Evolutionary conservation across 2,113 vertebrate genomes (phyloP).

Genomic region (Ophthalmolycus amberensis): DNA sequence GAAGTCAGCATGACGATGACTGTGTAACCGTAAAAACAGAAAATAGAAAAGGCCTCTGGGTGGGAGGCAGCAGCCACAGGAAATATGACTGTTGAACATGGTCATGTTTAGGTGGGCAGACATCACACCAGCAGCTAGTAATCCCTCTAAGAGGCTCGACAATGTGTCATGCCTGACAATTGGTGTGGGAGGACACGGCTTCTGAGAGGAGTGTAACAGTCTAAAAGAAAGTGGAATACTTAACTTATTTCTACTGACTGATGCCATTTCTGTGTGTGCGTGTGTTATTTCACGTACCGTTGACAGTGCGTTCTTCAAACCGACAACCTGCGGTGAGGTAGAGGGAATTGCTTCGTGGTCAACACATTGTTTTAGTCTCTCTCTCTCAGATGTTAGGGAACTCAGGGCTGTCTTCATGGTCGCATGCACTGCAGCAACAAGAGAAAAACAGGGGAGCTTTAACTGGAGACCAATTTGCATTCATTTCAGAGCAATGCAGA

Average conservation of each 20-base stretch:
- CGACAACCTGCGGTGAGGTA: slow-evolving; percentile 89
- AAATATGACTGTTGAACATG: slow-evolving; percentile 46
- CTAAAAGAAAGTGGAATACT: slow-evolving; percentile 29
- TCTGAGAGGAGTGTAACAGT: slow-evolving; percentile 4
- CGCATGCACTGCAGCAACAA: slow-evolving; percentile 81
- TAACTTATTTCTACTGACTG: slow-evolving; percentile 8
- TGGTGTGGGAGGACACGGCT: slow-evolving; percentile 53
- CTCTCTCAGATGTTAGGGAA: slow-evolving; percentile 88
- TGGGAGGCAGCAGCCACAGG: slow-evolving; percentile 45
- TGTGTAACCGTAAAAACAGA: slow-evolving; percentile 19
- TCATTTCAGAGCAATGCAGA: not conserved
- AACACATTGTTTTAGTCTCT: slow-evolving; percentile 90
- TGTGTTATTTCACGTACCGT: slow-evolving; percentile 82
- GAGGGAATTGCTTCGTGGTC: slow-evolving; percentile 88
- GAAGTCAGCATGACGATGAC: slow-evolving; percentile 29
- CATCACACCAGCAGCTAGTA: slow-evolving; percentile 33
- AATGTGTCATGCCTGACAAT: slow-evolving; percentile 47
- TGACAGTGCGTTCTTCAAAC: slow-evolving; percentile 92
- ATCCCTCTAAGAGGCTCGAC: slow-evolving; percentile 51
- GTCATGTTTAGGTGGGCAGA: slow-evolving; percentile 47
- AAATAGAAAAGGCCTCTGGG: slow-evolving; percentile 43
- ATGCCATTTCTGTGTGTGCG: slow-evolving; percentile 4
- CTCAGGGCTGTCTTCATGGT: slow-evolving; percentile 91
- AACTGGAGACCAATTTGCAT: slow-evolving; percentile 4
- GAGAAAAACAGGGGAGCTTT: slow-evolving; percentile 10